Conservation (phyloP, 2,113 vertebrate species). For the Marmota monax region DNA sequence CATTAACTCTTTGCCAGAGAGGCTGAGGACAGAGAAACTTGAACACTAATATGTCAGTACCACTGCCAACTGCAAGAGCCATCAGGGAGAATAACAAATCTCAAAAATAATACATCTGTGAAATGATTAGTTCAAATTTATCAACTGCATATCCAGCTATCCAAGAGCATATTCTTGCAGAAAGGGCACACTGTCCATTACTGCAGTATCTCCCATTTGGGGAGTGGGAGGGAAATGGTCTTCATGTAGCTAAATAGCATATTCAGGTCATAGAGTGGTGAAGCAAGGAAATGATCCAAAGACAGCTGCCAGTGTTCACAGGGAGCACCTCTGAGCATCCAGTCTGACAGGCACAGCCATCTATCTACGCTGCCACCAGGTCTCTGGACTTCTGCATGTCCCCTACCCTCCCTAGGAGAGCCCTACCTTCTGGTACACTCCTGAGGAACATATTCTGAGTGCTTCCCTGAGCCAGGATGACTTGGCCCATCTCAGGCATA, state of each 20-base stretch:
- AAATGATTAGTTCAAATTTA: not conserved
- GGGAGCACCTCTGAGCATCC: not conserved
- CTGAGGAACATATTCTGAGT: not conserved
- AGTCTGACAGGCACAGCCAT: not conserved
- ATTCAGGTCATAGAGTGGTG: not conserved
- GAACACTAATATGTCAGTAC: not conserved
- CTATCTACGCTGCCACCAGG: not conserved
- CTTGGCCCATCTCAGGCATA: slow-evolving; percentile 41
- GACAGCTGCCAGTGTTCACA: not conserved
- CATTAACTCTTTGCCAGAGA: not conserved
- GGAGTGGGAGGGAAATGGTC: not conserved
- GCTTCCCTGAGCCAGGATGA: slow-evolving; percentile 14
- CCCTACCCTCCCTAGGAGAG: not conserved
- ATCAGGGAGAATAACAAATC: not conserved
- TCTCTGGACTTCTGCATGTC: not conserved
- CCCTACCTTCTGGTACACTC: not conserved
- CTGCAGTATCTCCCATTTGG: not conserved
- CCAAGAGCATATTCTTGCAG: not conserved
- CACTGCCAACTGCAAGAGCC: not conserved
- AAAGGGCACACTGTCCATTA: not conserved
- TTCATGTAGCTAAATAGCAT: not conserved
- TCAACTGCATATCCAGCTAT: not conserved
- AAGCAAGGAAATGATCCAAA: not conserved
- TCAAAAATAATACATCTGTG: not conserved
- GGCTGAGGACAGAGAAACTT: not conserved